A percentile compares a stretch with the other conserved stretches of the same genome.
phyloP scores from a whole-genome alignment of 2,888 invertebrate genomes.

The Argyra leucocephala region DNA sequence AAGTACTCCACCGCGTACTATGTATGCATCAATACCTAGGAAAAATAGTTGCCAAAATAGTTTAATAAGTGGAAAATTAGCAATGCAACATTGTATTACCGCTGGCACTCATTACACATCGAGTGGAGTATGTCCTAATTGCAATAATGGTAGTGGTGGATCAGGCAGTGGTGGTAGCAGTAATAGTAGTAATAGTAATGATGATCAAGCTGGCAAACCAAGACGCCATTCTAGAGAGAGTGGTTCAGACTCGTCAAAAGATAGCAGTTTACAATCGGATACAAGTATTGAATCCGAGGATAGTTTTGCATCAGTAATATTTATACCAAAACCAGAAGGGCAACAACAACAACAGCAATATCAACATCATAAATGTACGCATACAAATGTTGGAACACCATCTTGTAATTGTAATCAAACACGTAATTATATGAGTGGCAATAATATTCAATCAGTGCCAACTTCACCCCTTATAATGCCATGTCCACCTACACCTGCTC shows the following conservation, averaged over 20 bases:
- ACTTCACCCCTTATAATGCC: slow-evolving; percentile 55
- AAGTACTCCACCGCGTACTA: slow-evolving; percentile 10
- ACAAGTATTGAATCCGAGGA: slow-evolving; percentile 91
- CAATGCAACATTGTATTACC: slow-evolving; percentile 29
- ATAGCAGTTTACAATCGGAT: slow-evolving; percentile 84
- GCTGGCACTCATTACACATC: slow-evolving; percentile 30
- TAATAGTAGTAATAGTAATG: slow-evolving; percentile 33
- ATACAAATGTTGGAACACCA: slow-evolving; percentile 18
- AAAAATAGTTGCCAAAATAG: slow-evolving; percentile 13
- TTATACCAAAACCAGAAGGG: slow-evolving; percentile 63
- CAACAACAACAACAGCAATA: slow-evolving; percentile 30
- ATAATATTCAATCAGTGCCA: slow-evolving; percentile 57
- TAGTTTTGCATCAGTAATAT: slow-evolving; percentile 87
- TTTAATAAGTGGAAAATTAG: slow-evolving; percentile 11
- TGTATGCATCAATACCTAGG: slow-evolving; percentile 9
- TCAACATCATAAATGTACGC: slow-evolving; percentile 33
- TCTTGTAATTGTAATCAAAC: slow-evolving; percentile 19
- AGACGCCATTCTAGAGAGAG: slow-evolving; percentile 75
- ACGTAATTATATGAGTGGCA: slow-evolving; percentile 20
- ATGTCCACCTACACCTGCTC: slow-evolving; percentile 43
- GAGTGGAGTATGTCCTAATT: slow-evolving; percentile 18
- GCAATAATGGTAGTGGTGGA: slow-evolving; percentile 25
- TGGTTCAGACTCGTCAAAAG: slow-evolving; percentile 80
- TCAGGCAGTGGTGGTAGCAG: slow-evolving; percentile 28
- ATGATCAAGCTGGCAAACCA: slow-evolving; percentile 47